phyloP scores from a whole-genome alignment of 2,113 vertebrate species.

The Rhinogobius similis region DNA sequence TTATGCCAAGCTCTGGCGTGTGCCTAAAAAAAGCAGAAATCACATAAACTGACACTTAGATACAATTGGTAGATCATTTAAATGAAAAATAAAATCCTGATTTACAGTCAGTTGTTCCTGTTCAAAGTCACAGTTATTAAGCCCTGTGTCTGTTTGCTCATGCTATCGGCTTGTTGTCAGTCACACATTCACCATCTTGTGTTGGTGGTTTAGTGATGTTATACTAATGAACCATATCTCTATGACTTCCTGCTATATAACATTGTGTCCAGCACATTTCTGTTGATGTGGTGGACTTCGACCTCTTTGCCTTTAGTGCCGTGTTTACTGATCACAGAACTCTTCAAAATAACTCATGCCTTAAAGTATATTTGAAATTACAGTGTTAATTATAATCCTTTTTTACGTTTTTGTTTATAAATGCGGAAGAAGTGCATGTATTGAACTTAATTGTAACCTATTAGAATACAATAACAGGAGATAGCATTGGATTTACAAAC shows the following conservation, averaged over 20 bases:
- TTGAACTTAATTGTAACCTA: not conserved
- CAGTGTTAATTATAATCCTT: not conserved
- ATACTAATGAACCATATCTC: constrained; percentile 64
- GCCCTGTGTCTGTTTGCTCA: constrained; percentile 2
- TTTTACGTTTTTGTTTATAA: not conserved
- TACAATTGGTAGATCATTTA: too few species aligned
- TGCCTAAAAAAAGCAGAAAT: constrained; percentile 79
- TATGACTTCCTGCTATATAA: constrained; percentile 57
- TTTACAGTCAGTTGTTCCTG: too few species aligned
- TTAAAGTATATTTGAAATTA: not conserved
- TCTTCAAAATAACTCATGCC: constrained; percentile 22
- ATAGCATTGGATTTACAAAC: constrained; percentile 2
- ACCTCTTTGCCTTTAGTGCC: constrained; percentile 36
- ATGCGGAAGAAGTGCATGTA: not conserved
- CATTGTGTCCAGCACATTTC: constrained; percentile 32
- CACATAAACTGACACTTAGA: not conserved
- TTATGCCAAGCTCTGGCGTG: constrained; percentile 91
- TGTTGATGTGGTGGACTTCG: constrained; percentile 71
- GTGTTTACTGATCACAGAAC: constrained; percentile 43
- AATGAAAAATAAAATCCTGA: too few species aligned
- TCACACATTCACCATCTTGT: constrained; percentile 25
- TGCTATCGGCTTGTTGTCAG: constrained; percentile 1
- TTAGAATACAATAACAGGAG: constrained; percentile 1
- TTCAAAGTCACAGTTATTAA: not conserved
- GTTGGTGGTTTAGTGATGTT: constrained; percentile 13